Conservation (phyloP, 2,113 vertebrate genomes). For the Chlorodrepanis virens region DNA sequence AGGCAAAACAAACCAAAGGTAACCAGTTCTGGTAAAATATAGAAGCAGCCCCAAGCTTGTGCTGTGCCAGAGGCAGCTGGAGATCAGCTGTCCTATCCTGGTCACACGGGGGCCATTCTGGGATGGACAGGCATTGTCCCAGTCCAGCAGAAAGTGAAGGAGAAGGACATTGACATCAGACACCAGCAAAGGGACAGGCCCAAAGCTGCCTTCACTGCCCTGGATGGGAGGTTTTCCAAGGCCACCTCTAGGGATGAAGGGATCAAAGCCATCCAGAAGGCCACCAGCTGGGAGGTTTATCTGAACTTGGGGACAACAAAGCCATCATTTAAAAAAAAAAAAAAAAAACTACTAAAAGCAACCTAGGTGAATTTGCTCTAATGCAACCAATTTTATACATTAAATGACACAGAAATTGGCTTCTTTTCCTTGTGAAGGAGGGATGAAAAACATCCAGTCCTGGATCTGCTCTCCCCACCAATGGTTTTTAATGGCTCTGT, state of each 20-base stretch:
- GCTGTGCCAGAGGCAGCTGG: neutral
- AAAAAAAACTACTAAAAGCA: neutral
- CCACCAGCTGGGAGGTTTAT: neutral
- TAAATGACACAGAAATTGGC: neutral
- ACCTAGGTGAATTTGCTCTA: neutral
- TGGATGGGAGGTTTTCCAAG: neutral
- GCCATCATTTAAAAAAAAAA: neutral
- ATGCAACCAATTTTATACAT: neutral
- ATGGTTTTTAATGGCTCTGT: neutral
- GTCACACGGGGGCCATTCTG: neutral
- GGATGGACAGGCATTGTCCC: neutral
- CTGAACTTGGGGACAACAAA: neutral
- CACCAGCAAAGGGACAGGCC: accelerated
- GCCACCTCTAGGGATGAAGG: neutral
- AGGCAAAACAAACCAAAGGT: neutral
- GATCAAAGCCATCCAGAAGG: neutral
- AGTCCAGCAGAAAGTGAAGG: neutral
- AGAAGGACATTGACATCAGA: neutral
- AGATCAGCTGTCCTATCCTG: neutral
- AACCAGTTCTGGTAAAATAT: neutral
- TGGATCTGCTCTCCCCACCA: neutral
- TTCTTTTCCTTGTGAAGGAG: neutral
- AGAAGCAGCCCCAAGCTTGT: neutral
- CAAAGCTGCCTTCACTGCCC: neutral
- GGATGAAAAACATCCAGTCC: neutral